Evolutionary conservation across 2,888 invertebrate species (phyloP).

Genomic region (Drosophila maculinotata): DNA sequence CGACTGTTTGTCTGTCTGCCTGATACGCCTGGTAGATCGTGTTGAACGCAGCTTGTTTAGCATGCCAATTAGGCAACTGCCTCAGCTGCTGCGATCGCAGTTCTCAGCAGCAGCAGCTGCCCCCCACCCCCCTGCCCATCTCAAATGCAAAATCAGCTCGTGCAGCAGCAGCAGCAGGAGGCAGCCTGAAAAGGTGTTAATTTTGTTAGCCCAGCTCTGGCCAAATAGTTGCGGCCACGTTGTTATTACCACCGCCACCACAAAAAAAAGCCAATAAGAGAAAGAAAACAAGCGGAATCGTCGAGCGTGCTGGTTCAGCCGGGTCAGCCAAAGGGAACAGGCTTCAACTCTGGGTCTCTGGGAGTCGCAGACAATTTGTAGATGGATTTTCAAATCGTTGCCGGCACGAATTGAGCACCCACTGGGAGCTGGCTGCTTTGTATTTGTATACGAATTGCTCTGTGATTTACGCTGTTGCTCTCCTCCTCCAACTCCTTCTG

Average conservation of each 20-base stretch:
- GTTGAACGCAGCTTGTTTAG: slow-evolving; percentile 81
- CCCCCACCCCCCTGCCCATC: slow-evolving; percentile 55
- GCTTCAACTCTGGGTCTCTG: slow-evolving; percentile 22
- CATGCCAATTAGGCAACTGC: slow-evolving; percentile 78
- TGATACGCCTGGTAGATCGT: slow-evolving; percentile 76
- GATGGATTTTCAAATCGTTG: slow-evolving; percentile 68
- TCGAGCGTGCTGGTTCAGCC: slow-evolving; percentile 85
- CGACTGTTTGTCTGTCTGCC: slow-evolving; percentile 44
- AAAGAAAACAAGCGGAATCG: slow-evolving; percentile 49
- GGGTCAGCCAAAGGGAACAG: slow-evolving; percentile 73
- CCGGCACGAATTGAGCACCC: slow-evolving; percentile 75
- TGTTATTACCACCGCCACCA: slow-evolving; percentile 83
- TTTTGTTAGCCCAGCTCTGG: too few relatives aligned
- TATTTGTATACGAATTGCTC: slow-evolving; percentile 51
- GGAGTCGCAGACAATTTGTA: slow-evolving; percentile 73
- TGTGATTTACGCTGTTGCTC: slow-evolving; percentile 18
- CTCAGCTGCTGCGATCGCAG: slow-evolving; percentile 45
- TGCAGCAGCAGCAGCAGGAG: slow-evolving; percentile 66
- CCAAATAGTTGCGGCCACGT: slow-evolving; percentile 84
- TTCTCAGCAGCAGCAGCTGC: slow-evolving; percentile 23
- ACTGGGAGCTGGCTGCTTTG: slow-evolving; percentile 43
- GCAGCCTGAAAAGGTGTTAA: slow-evolving; percentile 83
- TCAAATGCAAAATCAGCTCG: slow-evolving; percentile 82
- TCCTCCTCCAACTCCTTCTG: neutral
- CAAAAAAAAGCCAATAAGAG: slow-evolving; percentile 22